Evolutionary conservation across 2,113 vertebrate species (phyloP).

Genomic region (Tragelaphus imberbis): DNA sequence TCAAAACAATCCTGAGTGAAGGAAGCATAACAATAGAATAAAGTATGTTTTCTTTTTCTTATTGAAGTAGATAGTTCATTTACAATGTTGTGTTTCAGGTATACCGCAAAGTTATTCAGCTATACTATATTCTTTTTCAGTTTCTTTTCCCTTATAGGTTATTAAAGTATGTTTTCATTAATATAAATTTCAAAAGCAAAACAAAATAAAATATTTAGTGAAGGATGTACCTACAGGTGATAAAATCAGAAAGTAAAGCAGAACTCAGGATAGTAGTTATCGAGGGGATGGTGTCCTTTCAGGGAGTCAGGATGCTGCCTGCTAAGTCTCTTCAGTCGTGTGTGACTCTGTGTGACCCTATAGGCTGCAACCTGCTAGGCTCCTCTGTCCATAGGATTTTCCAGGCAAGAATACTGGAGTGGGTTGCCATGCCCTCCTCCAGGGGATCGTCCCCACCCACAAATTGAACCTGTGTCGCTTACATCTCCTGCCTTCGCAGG

Average conservation of each 20-base stretch:
- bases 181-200: background rate
- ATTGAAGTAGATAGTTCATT: background rate
- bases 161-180: background rate
- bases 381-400: background rate
- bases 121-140: background rate
- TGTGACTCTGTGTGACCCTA: background rate
- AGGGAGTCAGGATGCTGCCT: background rate
- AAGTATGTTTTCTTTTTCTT: background rate
- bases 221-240: background rate
- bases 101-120: background rate
- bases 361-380: background rate
- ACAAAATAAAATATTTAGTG: background rate
- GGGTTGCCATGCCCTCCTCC: background rate
- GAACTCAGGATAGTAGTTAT: background rate
- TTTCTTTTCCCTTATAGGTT: background rate
- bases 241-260: background rate
- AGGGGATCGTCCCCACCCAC: background rate
- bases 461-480: background rate
- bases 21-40: background rate
- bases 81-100: background rate
- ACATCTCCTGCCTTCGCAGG: background rate
- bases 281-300: background rate
- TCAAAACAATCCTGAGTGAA: slow-evolving; percentile 22
- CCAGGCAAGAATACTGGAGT: background rate
- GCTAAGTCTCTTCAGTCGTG: background rate